These are phyloP conservation scores for Chalcosyrphus nemorum DNA, from an alignment of 2,888 invertebrate genomes.

Conservation along the genomic window DNA sequence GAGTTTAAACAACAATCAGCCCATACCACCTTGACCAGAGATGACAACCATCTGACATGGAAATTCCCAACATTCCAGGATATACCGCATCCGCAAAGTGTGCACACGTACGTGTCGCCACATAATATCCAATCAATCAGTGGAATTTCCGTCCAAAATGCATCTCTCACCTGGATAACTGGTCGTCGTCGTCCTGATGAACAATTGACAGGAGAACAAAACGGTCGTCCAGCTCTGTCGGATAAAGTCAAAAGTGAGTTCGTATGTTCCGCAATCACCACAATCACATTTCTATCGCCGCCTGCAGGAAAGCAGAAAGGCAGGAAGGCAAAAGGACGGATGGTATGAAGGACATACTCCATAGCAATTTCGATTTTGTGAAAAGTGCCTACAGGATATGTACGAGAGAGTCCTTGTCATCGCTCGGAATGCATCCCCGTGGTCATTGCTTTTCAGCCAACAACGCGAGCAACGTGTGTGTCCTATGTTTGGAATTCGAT, in stretches of 20 bases:
- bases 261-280: slow-evolving; percentile 59
- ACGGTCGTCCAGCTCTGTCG: slow-evolving; percentile 48
- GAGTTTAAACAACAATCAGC: slow-evolving; percentile 53
- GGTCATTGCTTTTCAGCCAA: slow-evolving; percentile 49
- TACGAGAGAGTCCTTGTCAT: slow-evolving; percentile 33
- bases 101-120: slow-evolving; percentile 70
- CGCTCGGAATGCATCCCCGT: slow-evolving; percentile 24
- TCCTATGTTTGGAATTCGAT: slow-evolving; percentile 58
- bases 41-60: slow-evolving; percentile 70
- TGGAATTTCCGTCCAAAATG: slow-evolving; percentile 65
- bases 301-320: slow-evolving; percentile 36
- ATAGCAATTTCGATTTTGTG: slow-evolving; percentile 60
- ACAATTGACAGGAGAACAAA: slow-evolving; percentile 66
- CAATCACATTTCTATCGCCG: slow-evolving; percentile 66
- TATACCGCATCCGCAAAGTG: slow-evolving; percentile 59
- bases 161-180: slow-evolving; percentile 38
- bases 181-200: slow-evolving; percentile 2
- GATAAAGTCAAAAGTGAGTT: slow-evolving; percentile 67
- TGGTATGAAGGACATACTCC: too few relatives aligned
- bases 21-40: slow-evolving; percentile 24
- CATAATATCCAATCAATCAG: slow-evolving; percentile 73
- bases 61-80: slow-evolving; percentile 61
- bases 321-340: too few relatives aligned
- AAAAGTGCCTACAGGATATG: slow-evolving; percentile 37
- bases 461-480: neutral